Base-by-base conservation (phyloP, 2,797 vertebrate species). In the Helicolenus hilgendorfi region DNA sequence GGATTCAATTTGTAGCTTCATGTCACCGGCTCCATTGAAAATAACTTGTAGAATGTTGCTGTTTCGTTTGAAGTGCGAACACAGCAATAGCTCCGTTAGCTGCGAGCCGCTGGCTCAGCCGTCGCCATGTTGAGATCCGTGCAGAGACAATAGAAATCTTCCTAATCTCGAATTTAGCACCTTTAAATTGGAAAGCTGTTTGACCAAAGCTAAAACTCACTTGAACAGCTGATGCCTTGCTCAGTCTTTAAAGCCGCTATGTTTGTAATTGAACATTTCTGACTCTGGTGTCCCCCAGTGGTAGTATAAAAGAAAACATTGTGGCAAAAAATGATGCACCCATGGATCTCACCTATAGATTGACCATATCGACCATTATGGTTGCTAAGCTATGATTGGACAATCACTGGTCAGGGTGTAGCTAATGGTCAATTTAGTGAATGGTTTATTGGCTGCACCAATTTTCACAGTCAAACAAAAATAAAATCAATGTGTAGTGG, bases 151-250 rank as follows among this genome's bases (percentile, higher is more conserved):
- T 49, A 49, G 7, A 49, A 49, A 49, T 9, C 15, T 15, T 49
- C 18, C 45, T 7, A 49, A 20, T 49, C 18, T 1, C 0, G 45
- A 20, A 49, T 49, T 49, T 49, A 49, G n/a, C 49, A 55, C 20
- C 20, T 55, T 55, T 27, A 24, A 68, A 55, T 59, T 49, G 18
- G 18, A 55, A 56, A 59, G 22, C 65, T 69, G 10, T 74, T 63
- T 72, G 31, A 82, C 77, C 76, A 82, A 90, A 90, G 77, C 24
- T 29, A 82, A 90, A 90, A 73, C 24, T 33, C 15, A 62, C 45
- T 20, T 77, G 5, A 59, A 81, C 35, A 45, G 11, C n/a, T 45
- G 26, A 70, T 38, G 77, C 7, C 53, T 59, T 41, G 38, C 63
- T 56, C 67, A 41, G 3, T 60, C 14, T 68, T 75, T 22, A 8